Percentiles rank a stretch among this genome's conserved stretches.
These are phyloP conservation scores for Neofelis nebulosa DNA, from an alignment of 2,113 vertebrate genomes.

Conservation along the genomic window DNA sequence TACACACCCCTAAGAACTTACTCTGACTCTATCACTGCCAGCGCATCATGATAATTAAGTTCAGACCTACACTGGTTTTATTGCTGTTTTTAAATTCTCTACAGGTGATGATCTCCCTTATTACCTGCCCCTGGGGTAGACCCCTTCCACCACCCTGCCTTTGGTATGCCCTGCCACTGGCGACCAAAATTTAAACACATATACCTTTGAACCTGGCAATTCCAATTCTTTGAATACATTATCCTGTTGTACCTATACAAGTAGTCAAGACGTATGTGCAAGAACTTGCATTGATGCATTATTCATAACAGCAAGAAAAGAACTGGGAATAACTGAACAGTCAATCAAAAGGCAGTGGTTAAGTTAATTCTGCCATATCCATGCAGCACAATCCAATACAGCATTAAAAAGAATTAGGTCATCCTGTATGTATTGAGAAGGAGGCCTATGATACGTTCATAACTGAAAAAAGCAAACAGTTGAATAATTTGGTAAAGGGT, in stretches of 20 bases:
- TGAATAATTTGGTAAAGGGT: background rate
- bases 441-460: background rate
- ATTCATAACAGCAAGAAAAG: background rate
- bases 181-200: background rate
- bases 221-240: background rate
- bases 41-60: background rate
- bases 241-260: background rate
- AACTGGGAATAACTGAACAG: background rate
- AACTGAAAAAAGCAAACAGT: background rate
- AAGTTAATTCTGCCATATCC: background rate
- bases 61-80: background rate
- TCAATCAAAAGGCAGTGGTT: background rate
- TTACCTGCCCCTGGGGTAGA: no score
- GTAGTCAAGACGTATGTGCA: background rate
- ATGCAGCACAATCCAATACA: background rate
- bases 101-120: background rate
- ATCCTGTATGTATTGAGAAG: background rate
- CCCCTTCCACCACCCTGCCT: background rate
- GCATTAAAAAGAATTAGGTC: background rate
- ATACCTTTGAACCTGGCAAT: background rate
- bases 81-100: background rate
- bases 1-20: background rate
- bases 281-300: background rate
- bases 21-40: background rate
- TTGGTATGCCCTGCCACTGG: background rate